Base-by-base conservation (phyloP, 1,140 invertebrate genomes). In the Sitobion miscanthi region DNA sequence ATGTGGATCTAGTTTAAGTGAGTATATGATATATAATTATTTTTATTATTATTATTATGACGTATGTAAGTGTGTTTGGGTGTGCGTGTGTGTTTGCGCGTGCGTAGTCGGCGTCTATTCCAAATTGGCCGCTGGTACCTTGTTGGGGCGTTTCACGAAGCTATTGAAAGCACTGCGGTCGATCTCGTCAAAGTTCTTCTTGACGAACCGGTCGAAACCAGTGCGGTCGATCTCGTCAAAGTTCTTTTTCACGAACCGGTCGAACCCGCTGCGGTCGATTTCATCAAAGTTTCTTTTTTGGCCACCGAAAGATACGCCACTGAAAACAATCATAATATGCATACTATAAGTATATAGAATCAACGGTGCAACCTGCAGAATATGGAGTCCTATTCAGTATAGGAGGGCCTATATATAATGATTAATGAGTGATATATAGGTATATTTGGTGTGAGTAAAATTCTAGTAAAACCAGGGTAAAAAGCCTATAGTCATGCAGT, bases 151-250 rank as follows among this genome's bases (percentile, higher is more conserved):
- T 85, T 96, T 96, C 82, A 95, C 94, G 94, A 97, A 96, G 11
- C 95, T 96, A n/a, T 95, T 95, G 94, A 96, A 96, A 52, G 96
- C 96, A 94, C 96, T 96, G 69, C 96, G 95, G 94, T 96, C 96
- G 94, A 96, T 96, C 94, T 97, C 96, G 94, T 96, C 96, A 82
- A 97, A 96, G 94, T 97, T 96, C 94, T 96, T 95, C 94, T 96
- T 96, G 52, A 94, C 95, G 93, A 95, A 95, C 42, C 94, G 95
- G 90, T 95, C 45, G 91, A 95, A 95, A 54, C 95, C 94, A 94
- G 96, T 96, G 52, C 96, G 95, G 95, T 96, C 96, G 94, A 96
- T 96, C 94, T 97, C 96, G 94, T 96, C 96, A 45, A 97, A 96
- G 93, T 96, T 96, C 94, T 96, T 96, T 49, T 94, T 95, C 17